Conservation (phyloP, 2,113 vertebrate species). For the Misgurnus mizolepis region DNA sequence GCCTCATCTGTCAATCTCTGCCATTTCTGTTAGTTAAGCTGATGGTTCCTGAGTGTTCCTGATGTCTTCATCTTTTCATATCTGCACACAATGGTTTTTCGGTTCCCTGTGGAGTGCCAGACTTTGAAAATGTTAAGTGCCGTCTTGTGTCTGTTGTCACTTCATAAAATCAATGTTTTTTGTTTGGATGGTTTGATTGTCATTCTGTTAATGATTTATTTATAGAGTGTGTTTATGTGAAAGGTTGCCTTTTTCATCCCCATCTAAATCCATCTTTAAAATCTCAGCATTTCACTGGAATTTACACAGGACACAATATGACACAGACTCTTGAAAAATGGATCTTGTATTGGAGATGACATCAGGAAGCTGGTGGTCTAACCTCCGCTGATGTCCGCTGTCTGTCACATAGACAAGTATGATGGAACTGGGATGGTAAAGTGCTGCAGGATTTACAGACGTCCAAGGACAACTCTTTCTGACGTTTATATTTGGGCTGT, state of each 20-base stretch:
- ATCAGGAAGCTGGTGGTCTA: slow-evolving; percentile 37
- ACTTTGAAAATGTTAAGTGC: slow-evolving; percentile 75
- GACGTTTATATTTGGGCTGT: slow-evolving; percentile 36
- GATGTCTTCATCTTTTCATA: slow-evolving; percentile 69
- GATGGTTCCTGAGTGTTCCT: slow-evolving; percentile 79
- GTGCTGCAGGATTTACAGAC: slow-evolving; percentile 24
- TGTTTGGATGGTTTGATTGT: slow-evolving; percentile 48
- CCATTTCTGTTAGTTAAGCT: slow-evolving; percentile 66
- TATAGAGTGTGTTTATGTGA: slow-evolving; percentile 31
- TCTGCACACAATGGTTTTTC: slow-evolving; percentile 62
- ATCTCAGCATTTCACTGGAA: slow-evolving; percentile 8
- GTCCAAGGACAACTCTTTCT: slow-evolving; percentile 17
- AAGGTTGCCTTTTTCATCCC: slow-evolving; percentile 20
- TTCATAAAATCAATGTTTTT: slow-evolving; percentile 65
- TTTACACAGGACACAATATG: slow-evolving; percentile 44
- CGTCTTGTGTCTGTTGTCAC: slow-evolving; percentile 80
- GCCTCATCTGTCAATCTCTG: slow-evolving; percentile 68
- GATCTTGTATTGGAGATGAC: slow-evolving; percentile 54
- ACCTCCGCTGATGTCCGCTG: slow-evolving; percentile 40
- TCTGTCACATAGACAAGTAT: slow-evolving; percentile 48
- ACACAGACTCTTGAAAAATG: slow-evolving; percentile 54
- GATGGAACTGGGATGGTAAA: slow-evolving; percentile 50
- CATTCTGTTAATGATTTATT: slow-evolving; percentile 49
- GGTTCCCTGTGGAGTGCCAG: slow-evolving; percentile 65
- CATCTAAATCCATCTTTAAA: slow-evolving; percentile 16